Percentiles rank a stretch among this genome's conserved stretches.
Conservation (phyloP, 1,140 invertebrate genomes). For the Hetaerina americana region DNA sequence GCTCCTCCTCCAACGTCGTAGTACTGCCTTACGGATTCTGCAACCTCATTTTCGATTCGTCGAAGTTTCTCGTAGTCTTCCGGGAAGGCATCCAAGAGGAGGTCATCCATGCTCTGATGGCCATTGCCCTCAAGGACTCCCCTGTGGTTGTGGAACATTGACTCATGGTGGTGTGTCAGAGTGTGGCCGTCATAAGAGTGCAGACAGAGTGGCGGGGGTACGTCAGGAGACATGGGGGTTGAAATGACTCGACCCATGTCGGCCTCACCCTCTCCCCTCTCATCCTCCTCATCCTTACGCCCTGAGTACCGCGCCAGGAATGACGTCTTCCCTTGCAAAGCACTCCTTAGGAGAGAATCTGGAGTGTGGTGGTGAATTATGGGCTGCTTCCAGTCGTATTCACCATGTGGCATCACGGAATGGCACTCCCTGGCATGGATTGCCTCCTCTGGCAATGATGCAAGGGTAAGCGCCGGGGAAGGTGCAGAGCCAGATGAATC, state of each 20-base stretch:
- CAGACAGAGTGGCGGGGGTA: not conserved
- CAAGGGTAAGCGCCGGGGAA: not conserved
- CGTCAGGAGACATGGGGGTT: not conserved
- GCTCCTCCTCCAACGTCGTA: constrained; percentile 34
- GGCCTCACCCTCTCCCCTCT: not conserved
- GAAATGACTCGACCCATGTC: not conserved
- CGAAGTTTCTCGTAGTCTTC: constrained; percentile 62
- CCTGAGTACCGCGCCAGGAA: constrained; percentile 7
- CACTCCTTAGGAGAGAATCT: constrained; percentile 63
- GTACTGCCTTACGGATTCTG: constrained; percentile 29
- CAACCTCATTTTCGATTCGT: constrained; percentile 25
- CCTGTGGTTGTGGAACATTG: constrained; percentile 7
- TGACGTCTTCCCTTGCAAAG: constrained; percentile 50
- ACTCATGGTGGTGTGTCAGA: not conserved
- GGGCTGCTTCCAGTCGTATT: constrained; percentile 1
- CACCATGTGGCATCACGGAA: not conserved
- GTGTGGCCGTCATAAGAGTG: not conserved
- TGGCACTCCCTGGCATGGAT: not conserved
- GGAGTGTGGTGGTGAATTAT: constrained; percentile 26
- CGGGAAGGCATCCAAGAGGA: constrained; percentile 34
- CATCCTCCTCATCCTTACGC: not conserved
- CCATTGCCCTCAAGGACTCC: constrained; percentile 31
- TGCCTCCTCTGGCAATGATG: not conserved
- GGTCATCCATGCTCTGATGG: constrained; percentile 27
- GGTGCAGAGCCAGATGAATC: not conserved